Conservation (phyloP, 2,888 invertebrate species). For the Caenorhabditis imperialis region DNA sequence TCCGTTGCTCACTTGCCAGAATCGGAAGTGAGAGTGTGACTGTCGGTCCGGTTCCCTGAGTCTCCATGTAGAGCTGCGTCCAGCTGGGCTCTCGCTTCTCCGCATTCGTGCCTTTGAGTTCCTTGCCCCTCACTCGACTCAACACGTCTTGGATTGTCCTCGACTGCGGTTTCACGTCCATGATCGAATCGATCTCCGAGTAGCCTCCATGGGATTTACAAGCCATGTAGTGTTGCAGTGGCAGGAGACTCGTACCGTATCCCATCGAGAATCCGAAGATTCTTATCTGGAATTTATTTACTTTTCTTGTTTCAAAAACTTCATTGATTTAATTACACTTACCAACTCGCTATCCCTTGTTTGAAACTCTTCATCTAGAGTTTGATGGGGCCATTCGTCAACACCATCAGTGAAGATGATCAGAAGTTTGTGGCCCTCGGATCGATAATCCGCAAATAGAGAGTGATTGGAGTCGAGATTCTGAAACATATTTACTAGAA, state of each 20-base stretch:
- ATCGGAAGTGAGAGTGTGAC: constrained; percentile 73
- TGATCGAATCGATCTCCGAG: constrained; percentile 72
- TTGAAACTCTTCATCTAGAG: constrained; percentile 78
- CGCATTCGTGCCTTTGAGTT: constrained; percentile 44
- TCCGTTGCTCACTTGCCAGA: constrained; percentile 38
- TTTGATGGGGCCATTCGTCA: constrained; percentile 80
- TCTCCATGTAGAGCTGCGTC: constrained; percentile 74
- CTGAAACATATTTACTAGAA: no score
- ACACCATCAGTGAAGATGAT: constrained; percentile 82
- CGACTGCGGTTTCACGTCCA: constrained; percentile 73
- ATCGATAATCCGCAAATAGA: constrained; percentile 61
- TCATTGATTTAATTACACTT: neutral
- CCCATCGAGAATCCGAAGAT: constrained; percentile 76
- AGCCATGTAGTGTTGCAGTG: constrained; percentile 68
- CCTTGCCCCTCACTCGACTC: constrained; percentile 48
- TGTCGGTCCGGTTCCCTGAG: constrained; percentile 71
- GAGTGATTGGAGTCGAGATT: constrained; percentile 57
- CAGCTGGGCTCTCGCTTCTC: constrained; percentile 68
- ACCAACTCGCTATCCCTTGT: constrained; percentile 51
- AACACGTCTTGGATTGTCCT: constrained; percentile 68
- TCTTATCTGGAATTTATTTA: constrained; percentile 69
- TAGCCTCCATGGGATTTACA: constrained; percentile 64
- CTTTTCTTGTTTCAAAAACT: no score
- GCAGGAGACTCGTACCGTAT: constrained; percentile 69
- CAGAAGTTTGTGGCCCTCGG: constrained; percentile 81